Percentiles rank a stretch among this genome's conserved stretches.
These are phyloP conservation scores for Pyrocephalus nanus DNA, from an alignment of 2,797 vertebrate species.

Conservation along the genomic window DNA sequence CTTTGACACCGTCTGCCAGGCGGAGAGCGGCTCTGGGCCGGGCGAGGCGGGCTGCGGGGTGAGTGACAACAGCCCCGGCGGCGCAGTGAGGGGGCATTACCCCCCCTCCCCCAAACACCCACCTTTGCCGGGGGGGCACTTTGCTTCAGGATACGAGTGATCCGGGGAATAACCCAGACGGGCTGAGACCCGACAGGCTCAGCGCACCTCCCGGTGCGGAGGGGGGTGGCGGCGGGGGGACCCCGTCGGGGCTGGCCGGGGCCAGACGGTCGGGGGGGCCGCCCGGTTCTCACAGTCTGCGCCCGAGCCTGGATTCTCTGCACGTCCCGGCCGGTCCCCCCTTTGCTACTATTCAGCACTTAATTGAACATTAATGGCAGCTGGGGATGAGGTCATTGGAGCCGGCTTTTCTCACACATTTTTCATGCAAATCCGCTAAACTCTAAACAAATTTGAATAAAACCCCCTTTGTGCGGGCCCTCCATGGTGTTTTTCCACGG, in stretches of 20 bases:
- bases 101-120: not conserved
- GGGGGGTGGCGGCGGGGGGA: not conserved
- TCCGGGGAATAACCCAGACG: not conserved
- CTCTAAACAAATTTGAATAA: constrained; percentile 88
- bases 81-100: not conserved
- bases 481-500: constrained; percentile 70
- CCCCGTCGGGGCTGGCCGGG: constrained; percentile 33
- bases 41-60: not conserved
- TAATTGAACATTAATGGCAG: constrained; percentile 92
- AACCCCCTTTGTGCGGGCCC: constrained; percentile 81
- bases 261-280: constrained; percentile 57
- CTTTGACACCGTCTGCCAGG: constrained; percentile 73
- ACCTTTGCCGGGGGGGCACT: not conserved
- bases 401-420: constrained; percentile 86
- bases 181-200: not conserved
- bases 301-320: constrained; percentile 79
- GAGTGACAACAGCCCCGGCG: not conserved
- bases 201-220: not conserved
- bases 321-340: constrained; percentile 78
- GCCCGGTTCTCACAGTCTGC: constrained; percentile 72
- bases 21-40: constrained; percentile 26
- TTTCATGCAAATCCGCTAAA: constrained; percentile 86
- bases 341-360: constrained; percentile 80
- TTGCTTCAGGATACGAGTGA: not conserved
- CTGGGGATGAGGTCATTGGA: constrained; percentile 85